These are phyloP conservation scores for Ornithoptera alexandrae DNA, from an alignment of 2,888 invertebrate genomes.

Conservation along the genomic window DNA sequence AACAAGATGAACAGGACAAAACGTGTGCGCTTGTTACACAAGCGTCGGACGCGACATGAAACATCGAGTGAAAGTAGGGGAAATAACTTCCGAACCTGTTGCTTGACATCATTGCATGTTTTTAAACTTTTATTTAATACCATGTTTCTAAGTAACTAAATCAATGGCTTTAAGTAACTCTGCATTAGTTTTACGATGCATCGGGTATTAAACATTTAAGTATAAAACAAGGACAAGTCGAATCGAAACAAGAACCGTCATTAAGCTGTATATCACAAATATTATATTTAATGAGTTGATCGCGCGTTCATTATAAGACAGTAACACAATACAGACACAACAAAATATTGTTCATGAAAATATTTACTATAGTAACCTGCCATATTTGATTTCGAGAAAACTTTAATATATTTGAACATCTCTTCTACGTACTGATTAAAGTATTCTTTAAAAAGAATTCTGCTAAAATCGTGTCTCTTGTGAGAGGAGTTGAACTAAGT, in stretches of 20 bases:
- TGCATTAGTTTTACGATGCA: conserved; percentile 6
- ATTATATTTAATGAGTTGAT: conserved; percentile 1
- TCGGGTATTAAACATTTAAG: conserved; percentile 1
- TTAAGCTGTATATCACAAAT: conserved; percentile 9
- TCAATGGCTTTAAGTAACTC: not conserved
- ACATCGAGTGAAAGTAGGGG: conserved; percentile 48
- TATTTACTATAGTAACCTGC: no score
- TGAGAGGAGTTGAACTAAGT: no score
- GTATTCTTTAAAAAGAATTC: no score
- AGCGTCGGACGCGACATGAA: conserved; percentile 38
- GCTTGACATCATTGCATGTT: conserved; percentile 49
- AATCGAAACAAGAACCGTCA: not conserved
- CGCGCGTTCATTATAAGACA: not conserved
- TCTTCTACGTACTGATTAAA: no score
- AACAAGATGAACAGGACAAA: conserved; percentile 21
- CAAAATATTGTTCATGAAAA: no score
- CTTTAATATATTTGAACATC: no score
- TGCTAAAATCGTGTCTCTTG: no score
- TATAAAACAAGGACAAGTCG: not conserved
- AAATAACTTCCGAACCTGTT: conserved; percentile 50
- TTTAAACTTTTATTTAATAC: conserved; percentile 19
- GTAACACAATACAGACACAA: no score
- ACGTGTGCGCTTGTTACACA: conserved; percentile 15
- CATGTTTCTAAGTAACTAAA: not conserved
- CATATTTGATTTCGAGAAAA: no score